These are phyloP conservation scores for Stramonita haemastoma DNA, from an alignment of 2,888 invertebrate genomes.

Conservation along the genomic window DNA sequence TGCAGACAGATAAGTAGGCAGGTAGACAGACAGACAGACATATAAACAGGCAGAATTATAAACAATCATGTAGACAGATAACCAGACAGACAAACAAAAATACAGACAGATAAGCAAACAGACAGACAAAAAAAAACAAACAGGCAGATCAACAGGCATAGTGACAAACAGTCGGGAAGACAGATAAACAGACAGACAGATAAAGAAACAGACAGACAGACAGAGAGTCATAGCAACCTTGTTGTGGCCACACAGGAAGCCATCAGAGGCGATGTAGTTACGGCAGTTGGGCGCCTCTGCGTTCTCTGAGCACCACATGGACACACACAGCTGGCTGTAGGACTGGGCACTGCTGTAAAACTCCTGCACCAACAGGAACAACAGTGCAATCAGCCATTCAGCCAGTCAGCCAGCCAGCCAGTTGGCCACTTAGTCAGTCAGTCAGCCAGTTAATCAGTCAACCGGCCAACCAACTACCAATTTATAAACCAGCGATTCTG, in stretches of 20 bases:
- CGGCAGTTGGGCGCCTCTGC: constrained; percentile 39
- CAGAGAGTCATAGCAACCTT: constrained; percentile 46
- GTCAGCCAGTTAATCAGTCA: no score
- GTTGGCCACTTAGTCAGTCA: no score
- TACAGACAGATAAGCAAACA: background rate
- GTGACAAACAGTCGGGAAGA: background rate
- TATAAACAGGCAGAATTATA: no score
- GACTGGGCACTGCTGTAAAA: constrained; percentile 37
- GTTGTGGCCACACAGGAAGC: constrained; percentile 55
- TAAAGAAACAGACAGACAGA: background rate
- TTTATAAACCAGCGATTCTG: no score
- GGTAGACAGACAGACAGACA: background rate
- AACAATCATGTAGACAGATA: no score
- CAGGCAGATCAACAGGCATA: background rate
- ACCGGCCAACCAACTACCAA: no score
- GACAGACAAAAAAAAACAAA: background rate
- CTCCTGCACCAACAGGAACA: constrained; percentile 40
- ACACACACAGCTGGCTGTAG: constrained; percentile 48
- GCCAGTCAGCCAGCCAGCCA: no score
- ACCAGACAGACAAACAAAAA: background rate
- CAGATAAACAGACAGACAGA: background rate
- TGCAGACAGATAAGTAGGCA: background rate
- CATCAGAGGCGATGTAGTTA: constrained; percentile 53
- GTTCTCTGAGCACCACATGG: constrained; percentile 52
- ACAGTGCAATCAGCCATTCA: no score